These are phyloP conservation scores for Carapus acus DNA, from an alignment of 2,797 vertebrate species.

Conservation along the genomic window DNA sequence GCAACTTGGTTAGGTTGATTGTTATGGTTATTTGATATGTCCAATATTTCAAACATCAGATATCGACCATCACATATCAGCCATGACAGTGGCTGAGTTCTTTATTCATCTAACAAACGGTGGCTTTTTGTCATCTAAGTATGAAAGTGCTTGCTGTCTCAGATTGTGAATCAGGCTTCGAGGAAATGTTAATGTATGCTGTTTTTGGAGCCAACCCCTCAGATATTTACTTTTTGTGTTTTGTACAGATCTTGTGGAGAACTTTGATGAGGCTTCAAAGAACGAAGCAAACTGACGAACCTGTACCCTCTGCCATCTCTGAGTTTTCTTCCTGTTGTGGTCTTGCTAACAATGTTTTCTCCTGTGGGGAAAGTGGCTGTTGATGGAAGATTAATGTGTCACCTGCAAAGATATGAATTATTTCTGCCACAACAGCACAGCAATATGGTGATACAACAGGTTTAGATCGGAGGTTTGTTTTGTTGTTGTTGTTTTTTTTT, in stretches of 20 bases:
- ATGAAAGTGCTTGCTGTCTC: not conserved
- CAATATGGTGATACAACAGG: conserved; percentile 24
- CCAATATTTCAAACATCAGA: too few relatives aligned
- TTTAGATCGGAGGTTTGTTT: too few relatives aligned
- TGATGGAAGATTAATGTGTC: conserved; percentile 47
- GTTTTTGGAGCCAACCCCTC: not conserved
- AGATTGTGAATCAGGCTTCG: not conserved
- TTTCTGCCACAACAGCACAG: conserved; percentile 31
- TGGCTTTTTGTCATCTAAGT: not conserved
- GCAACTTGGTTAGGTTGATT: not conserved
- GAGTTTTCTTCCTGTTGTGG: conserved; percentile 37
- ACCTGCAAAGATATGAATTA: conserved; percentile 30
- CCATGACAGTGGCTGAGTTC: too few relatives aligned
- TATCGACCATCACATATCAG: too few relatives aligned
- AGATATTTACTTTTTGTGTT: conserved; percentile 4
- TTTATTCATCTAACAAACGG: too few relatives aligned
- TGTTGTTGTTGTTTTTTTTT: too few relatives aligned
- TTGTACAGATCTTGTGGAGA: conserved; percentile 94
- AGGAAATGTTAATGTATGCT: not conserved
- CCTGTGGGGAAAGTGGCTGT: conserved; percentile 39
- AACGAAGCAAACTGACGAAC: conserved; percentile 90
- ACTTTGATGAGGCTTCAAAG: conserved; percentile 98
- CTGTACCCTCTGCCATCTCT: conserved; percentile 11
- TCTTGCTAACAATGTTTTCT: conserved; percentile 53
- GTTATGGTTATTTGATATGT: too few relatives aligned